Evolutionary conservation across 2,113 vertebrate species (phyloP).

Genomic region (Xiphias gladius): DNA sequence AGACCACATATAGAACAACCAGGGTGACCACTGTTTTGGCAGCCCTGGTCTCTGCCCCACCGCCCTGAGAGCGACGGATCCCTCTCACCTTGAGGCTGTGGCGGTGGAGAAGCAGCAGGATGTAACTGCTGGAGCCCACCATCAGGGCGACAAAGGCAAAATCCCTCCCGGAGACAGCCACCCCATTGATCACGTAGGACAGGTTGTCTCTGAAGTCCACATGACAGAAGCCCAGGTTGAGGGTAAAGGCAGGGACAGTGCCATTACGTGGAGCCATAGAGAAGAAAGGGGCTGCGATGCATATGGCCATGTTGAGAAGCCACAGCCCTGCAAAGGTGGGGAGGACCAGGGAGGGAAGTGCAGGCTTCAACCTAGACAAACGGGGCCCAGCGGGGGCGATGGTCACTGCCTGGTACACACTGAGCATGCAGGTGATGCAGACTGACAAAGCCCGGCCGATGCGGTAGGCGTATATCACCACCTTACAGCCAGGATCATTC

Average conservation of each 20-base stretch:
- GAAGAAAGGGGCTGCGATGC: conserved; percentile 82
- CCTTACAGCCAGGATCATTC: conserved; percentile 83
- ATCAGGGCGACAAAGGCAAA: conserved; percentile 84
- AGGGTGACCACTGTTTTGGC: conserved; percentile 84
- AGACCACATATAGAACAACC: conserved; percentile 83
- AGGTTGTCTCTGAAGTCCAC: conserved; percentile 84
- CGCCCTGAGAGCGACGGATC: conserved; percentile 73
- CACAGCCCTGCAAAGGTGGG: conserved; percentile 81
- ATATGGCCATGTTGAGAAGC: conserved; percentile 85
- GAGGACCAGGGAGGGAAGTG: conserved; percentile 74
- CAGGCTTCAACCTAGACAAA: conserved; percentile 72
- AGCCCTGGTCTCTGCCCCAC: conserved; percentile 78
- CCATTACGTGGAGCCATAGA: conserved; percentile 83
- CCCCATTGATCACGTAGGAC: conserved; percentile 84
- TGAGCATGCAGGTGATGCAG: conserved; percentile 86
- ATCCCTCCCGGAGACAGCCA: conserved; percentile 79
- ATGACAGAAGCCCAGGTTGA: conserved; percentile 85
- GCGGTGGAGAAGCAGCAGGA: conserved; percentile 81
- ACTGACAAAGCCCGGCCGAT: conserved; percentile 84
- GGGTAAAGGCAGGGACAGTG: conserved; percentile 82
- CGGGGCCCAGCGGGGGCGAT: conserved; percentile 69
- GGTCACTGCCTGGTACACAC: conserved; percentile 83
- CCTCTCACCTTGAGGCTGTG: conserved; percentile 75
- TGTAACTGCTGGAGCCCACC: conserved; percentile 83
- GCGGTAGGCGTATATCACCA: conserved; percentile 85